Evolutionary conservation across 2,888 invertebrate genomes (phyloP).

Genomic region (Tupiocoris notatus): DNA sequence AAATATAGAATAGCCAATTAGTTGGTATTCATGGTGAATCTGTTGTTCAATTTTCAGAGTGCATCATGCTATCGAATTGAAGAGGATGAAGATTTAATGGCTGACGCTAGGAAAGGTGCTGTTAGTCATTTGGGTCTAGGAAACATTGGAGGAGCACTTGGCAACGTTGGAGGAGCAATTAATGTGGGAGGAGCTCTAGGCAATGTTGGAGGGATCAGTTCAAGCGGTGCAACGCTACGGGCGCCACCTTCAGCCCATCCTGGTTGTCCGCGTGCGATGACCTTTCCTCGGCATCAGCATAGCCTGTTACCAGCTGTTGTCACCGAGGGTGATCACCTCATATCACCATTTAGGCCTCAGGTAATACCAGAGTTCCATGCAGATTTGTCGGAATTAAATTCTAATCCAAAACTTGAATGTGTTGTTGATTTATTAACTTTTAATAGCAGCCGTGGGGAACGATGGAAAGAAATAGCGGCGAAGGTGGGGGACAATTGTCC

Average conservation of each 20-base stretch:
- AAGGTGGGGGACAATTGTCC: slow-evolving; percentile 65
- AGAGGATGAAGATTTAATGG: slow-evolving; percentile 53
- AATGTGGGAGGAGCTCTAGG: slow-evolving; percentile 18
- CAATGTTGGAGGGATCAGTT: slow-evolving; percentile 19
- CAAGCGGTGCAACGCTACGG: slow-evolving; percentile 9
- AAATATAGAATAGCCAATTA: no score
- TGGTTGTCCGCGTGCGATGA: slow-evolving; percentile 21
- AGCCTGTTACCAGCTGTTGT: slow-evolving; percentile 64
- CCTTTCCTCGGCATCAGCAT: slow-evolving; percentile 44
- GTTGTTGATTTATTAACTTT: no score
- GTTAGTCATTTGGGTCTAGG: slow-evolving; percentile 6
- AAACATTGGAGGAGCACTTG: slow-evolving; percentile 14
- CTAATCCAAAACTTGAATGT: no score
- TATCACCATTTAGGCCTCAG: slow-evolving; percentile 53
- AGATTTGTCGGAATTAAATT: no score
- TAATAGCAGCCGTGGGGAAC: slow-evolving; percentile 33
- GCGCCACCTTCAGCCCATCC: slow-evolving; percentile 7
- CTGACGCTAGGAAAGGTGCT: slow-evolving; percentile 14
- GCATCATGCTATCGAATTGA: slow-evolving; percentile 55
- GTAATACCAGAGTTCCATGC: no score
- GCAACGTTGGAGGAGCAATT: slow-evolving; percentile 19
- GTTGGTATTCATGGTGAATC: not conserved
- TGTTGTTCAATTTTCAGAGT: slow-evolving; percentile 9
- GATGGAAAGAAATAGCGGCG: slow-evolving; percentile 22
- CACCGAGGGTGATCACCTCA: slow-evolving; percentile 60